Conservation (phyloP, 1,140 invertebrate species). For the Drosophila elegans region DNA sequence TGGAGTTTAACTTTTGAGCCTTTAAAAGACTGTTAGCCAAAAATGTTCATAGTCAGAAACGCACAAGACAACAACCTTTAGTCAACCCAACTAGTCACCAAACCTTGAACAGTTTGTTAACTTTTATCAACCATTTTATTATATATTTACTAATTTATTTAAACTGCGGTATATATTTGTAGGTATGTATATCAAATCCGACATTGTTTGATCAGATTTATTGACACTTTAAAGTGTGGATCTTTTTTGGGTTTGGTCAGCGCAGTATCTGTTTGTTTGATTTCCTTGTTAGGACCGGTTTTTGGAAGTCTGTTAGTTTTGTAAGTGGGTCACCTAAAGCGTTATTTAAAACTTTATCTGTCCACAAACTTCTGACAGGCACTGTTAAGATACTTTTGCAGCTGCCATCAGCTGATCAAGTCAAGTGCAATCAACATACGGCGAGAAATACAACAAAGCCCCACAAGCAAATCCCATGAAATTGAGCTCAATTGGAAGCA, state of each 20-base stretch:
- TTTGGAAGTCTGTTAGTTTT: conserved; percentile 43
- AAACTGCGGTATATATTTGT: conserved; percentile 39
- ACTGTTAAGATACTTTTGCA: conserved; percentile 1
- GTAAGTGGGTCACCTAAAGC: conserved; percentile 61
- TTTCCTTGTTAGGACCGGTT: conserved; percentile 77
- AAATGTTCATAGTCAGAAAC: conserved; percentile 29
- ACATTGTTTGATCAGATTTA: conserved; percentile 66
- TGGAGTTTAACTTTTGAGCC: conserved; percentile 6
- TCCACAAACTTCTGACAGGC: conserved; percentile 7
- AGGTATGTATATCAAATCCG: conserved; percentile 48
- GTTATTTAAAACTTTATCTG: conserved; percentile 28
- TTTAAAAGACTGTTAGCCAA: conserved; percentile 23
- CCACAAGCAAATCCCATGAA: conserved; percentile 52
- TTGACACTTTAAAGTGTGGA: conserved; percentile 35
- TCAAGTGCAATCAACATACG: conserved; percentile 54
- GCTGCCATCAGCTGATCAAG: conserved; percentile 62
- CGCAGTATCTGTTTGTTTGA: conserved; percentile 53
- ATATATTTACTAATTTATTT: conserved; percentile 69
- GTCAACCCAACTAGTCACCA: conserved; percentile 10
- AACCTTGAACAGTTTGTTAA: conserved; percentile 64
- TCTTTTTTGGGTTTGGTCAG: conserved; percentile 35
- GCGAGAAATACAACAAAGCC: conserved; percentile 3
- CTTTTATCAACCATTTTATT: conserved; percentile 26
- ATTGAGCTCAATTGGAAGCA: conserved; percentile 79
- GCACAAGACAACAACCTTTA: conserved; percentile 32